Evolutionary conservation across 2,888 invertebrate species (phyloP).

Genomic region (Drosophila vallismaia): DNA sequence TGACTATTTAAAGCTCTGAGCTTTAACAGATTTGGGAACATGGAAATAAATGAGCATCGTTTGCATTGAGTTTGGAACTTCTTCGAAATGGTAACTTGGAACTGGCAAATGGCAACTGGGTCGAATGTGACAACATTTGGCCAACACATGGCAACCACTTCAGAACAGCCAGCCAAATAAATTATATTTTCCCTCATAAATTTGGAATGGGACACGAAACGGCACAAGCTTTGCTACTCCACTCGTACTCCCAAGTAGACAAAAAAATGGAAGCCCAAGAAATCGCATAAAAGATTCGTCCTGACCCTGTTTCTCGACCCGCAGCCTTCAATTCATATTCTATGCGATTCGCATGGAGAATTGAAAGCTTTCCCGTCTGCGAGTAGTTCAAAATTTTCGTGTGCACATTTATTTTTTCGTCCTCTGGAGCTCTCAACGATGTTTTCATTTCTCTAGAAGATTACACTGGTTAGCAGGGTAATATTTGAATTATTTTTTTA

Average conservation of each 20-base stretch:
- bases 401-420: conserved; percentile 33
- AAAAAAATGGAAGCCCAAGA: conserved; percentile 52
- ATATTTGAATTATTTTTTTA: background rate
- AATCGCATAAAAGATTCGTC: conserved; percentile 74
- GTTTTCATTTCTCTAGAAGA: conserved; percentile 4
- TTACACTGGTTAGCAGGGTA: conserved; percentile 13
- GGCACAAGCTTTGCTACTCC: conserved; percentile 59
- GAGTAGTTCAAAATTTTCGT: conserved; percentile 51
- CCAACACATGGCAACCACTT: conserved; percentile 28
- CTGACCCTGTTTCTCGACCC: conserved; percentile 32
- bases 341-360: conserved; percentile 15
- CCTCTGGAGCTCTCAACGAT: conserved; percentile 7
- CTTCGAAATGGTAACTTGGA: conserved; percentile 8
- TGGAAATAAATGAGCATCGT: conserved; percentile 28
- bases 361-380: conserved; percentile 25
- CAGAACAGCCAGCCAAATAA: conserved; percentile 54
- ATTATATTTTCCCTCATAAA: conserved; percentile 78
- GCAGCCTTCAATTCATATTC: conserved; percentile 48
- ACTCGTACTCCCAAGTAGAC: conserved; percentile 36
- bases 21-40: conserved; percentile 16
- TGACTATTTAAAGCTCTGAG: conserved; percentile 9
- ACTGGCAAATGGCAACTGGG: conserved; percentile 4
- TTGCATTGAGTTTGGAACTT: conserved; percentile 11
- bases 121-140: conserved; percentile 42
- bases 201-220: conserved; percentile 60